phyloP scores from a whole-genome alignment of 2,888 invertebrate species.

The Meteorus colon region DNA sequence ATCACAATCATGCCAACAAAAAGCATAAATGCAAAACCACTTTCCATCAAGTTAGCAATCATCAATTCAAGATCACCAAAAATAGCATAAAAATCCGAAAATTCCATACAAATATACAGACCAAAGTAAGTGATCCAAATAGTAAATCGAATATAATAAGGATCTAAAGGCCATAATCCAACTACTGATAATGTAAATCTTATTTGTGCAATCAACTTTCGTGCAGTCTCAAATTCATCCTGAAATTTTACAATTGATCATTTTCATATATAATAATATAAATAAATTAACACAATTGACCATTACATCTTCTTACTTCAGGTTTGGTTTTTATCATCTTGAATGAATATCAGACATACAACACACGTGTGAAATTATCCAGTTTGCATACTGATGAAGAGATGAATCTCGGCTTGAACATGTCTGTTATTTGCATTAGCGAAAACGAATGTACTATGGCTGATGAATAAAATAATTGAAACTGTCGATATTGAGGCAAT shows the following conservation, averaged over 20 bases:
- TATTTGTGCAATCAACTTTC: not conserved
- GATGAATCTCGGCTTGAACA: too few relatives aligned
- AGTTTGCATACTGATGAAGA: too few relatives aligned
- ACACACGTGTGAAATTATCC: too few relatives aligned
- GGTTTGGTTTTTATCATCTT: not conserved
- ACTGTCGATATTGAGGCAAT: not conserved
- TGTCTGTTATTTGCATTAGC: not conserved
- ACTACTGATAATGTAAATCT: slow-evolving; percentile 5
- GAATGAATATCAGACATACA: not conserved
- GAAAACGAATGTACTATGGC: not conserved
- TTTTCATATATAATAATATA: not conserved
- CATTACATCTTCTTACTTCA: not conserved
- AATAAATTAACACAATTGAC: not conserved
- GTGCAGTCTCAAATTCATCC: not conserved
- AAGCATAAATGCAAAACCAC: slow-evolving; percentile 47
- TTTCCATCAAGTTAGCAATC: slow-evolving; percentile 52
- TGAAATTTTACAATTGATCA: not conserved
- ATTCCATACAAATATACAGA: slow-evolving; percentile 47
- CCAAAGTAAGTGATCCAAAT: slow-evolving; percentile 46
- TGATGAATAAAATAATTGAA: not conserved
- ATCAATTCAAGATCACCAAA: slow-evolving; percentile 51
- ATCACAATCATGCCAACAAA: slow-evolving; percentile 46
- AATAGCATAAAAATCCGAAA: slow-evolving; percentile 43
- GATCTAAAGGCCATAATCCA: slow-evolving; percentile 50
- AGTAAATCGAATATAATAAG: slow-evolving; percentile 43